Conservation (phyloP, 2,888 invertebrate species). For the Lamellibrachia satsuma region DNA sequence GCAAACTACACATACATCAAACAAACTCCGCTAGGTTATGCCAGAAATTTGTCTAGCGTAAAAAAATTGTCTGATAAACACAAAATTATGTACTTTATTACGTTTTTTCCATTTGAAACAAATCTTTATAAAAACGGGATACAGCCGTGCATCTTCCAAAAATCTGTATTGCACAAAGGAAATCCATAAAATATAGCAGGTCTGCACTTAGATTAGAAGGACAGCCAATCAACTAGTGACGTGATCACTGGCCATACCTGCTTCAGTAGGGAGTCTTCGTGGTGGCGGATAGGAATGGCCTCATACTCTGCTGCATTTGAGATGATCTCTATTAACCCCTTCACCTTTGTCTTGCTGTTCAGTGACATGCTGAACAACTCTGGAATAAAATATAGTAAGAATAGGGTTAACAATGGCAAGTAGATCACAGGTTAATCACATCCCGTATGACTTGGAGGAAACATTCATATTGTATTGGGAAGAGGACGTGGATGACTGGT, state of each 20-base stretch:
- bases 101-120: too few relatives aligned
- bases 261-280: constrained; percentile 87
- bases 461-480: too few relatives aligned
- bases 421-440: not conserved
- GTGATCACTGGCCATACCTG: constrained; percentile 55
- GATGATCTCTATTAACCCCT: constrained; percentile 96
- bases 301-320: constrained; percentile 97
- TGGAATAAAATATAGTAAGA: constrained; percentile 61
- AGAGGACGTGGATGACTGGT: too few relatives aligned
- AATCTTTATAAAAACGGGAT: too few relatives aligned
- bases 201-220: not conserved
- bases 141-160: too few relatives aligned
- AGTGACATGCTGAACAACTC: constrained; percentile 97
- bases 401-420: not conserved
- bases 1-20: too few relatives aligned
- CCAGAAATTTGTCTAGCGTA: too few relatives aligned
- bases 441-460: not conserved
- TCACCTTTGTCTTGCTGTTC: constrained; percentile 95
- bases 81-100: too few relatives aligned
- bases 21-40: too few relatives aligned
- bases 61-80: too few relatives aligned
- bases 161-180: too few relatives aligned
- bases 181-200: too few relatives aligned
- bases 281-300: constrained; percentile 90
- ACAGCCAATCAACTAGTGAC: not conserved